phyloP scores from a whole-genome alignment of 2,888 invertebrate genomes.

The Oligia strigilis region DNA sequence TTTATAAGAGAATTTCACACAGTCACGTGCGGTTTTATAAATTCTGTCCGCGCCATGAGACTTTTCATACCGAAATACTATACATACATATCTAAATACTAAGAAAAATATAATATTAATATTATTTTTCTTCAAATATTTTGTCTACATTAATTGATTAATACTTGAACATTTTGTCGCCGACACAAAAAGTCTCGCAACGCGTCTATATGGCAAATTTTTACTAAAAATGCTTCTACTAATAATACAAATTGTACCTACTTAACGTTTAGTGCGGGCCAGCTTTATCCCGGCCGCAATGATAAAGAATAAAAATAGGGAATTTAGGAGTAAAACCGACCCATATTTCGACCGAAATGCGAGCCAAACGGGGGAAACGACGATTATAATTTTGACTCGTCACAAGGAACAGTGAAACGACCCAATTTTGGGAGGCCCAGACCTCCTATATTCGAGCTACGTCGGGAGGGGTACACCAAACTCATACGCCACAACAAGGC shows the following conservation, averaged over 20 bases:
- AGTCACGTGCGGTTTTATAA: constrained; percentile 50
- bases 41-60: constrained; percentile 61
- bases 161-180: constrained; percentile 74
- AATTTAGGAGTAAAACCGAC: constrained; percentile 55
- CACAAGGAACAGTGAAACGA: constrained; percentile 58
- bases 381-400: constrained; percentile 54
- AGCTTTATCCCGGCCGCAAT: constrained; percentile 59
- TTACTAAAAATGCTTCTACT: constrained; percentile 78
- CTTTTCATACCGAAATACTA: constrained; percentile 67
- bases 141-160: constrained; percentile 78
- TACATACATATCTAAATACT: constrained; percentile 77
- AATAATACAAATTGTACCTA: constrained; percentile 84
- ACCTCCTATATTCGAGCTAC: constrained; percentile 63
- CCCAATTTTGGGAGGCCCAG: constrained; percentile 49
- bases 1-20: constrained; percentile 56
- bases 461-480: constrained; percentile 75
- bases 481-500: constrained; percentile 84
- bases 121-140: constrained; percentile 72
- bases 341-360: constrained; percentile 61
- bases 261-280: constrained; percentile 77
- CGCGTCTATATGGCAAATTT: constrained; percentile 73
- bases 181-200: constrained; percentile 71
- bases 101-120: constrained; percentile 81
- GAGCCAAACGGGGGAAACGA: constrained; percentile 59
- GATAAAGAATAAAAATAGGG: constrained; percentile 58